Evolutionary conservation across 2,797 vertebrate species (phyloP), one percentile per base, ranked within the genome.

Genomic region (Crax fasciolata): DNA sequence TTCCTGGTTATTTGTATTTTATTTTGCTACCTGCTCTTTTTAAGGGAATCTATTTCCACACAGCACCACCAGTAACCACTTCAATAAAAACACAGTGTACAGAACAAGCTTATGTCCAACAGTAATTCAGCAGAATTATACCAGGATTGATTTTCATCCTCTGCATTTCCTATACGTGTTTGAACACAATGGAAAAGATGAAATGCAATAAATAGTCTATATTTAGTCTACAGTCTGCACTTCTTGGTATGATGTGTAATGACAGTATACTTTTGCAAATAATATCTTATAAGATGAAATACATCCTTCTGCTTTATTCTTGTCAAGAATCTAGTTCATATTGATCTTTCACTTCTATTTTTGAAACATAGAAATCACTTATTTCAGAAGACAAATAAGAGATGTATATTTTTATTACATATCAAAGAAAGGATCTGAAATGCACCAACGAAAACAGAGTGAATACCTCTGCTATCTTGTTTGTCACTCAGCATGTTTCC

Each of bases 381-480:
- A 32, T 84, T 89, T 75, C 49, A 92, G 58, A 87, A 89, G 78
- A 65, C 32, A 91, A 74, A 76, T 54, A 28, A 46, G 68, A 78
- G 5, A 3, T 30, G 0, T 55, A n/a, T 75, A 10, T 75, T 91
- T 83, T 86, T 67, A 35, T 70, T 77, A 21, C 30, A 44, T 49
- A 32, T 2, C 25, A 83, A 63, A 43, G 25, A 48, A 83, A 70
- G 5, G 23, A 32, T 65, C 44, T 87, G 32, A 74, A 82, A 74
- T 57, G 12, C 38, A 76, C 17, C 24, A 67, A 3, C 10, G 5
- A 13, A 79, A 90, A 59, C 24, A 18, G 35, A 89, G 18, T 12
- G 72, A 87, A 73, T 78, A 48, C 15, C 18, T 43, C 27, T 9
- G 4, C n/a, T 63, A 14, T 63, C 66, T 79, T 24, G 18, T 79